A percentile compares a stretch with the other conserved stretches of the same genome.
Conservation (phyloP, 2,797 vertebrate species). For the Hylomyscus alleni region DNA sequence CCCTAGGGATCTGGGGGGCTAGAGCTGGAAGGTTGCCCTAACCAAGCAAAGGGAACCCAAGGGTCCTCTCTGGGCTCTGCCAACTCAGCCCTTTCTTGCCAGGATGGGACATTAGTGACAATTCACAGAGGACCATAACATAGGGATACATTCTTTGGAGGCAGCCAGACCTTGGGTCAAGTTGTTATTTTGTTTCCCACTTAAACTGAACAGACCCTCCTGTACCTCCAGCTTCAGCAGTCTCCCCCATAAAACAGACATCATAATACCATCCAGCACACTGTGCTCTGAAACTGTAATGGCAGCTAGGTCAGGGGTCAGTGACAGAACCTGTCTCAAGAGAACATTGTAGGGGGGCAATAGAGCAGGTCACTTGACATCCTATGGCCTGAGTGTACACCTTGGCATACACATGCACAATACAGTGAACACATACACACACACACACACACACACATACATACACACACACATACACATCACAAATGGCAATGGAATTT, state of each 20-base stretch:
- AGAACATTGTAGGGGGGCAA: not conserved
- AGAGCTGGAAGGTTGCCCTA: not conserved
- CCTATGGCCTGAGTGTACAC: not conserved
- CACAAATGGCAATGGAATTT: not conserved
- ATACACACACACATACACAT: not conserved
- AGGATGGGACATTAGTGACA: not conserved
- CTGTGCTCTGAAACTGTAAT: not conserved
- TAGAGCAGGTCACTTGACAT: not conserved
- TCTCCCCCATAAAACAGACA: not conserved
- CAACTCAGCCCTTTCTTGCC: not conserved
- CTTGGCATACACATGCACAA: not conserved
- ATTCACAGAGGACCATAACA: rapidly evolving
- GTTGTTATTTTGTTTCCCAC: not conserved
- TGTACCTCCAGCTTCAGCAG: not conserved
- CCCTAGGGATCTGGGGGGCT: not conserved
- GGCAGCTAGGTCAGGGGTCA: not conserved
- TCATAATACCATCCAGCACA: not conserved
- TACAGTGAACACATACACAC: not conserved
- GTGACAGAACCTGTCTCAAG: not conserved
- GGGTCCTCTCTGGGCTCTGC: not conserved
- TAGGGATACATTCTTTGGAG: not conserved
- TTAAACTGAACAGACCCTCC: not conserved
- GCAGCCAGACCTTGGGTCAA: not conserved
- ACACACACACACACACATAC: not conserved
- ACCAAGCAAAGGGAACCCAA: not conserved